Evolutionary conservation across 2,113 vertebrate species (phyloP).

Genomic region (Salvelinus alpinus): DNA sequence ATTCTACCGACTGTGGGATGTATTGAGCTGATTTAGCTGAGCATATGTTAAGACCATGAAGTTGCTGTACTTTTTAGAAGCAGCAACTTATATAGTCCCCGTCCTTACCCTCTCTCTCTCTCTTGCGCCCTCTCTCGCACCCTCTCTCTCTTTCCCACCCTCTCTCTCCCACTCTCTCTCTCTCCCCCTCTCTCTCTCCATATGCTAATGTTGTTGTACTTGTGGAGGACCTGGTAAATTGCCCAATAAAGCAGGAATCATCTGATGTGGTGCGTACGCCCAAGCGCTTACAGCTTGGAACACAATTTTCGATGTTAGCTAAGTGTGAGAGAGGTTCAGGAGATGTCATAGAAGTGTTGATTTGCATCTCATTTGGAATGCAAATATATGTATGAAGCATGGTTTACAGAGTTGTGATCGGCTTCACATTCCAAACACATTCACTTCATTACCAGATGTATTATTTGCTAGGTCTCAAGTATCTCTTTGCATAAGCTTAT

Average conservation of each 20-base stretch:
- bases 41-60: constrained; percentile 37
- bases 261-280: constrained; percentile 30
- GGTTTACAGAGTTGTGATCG: constrained; percentile 26
- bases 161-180: background rate
- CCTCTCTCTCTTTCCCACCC: background rate
- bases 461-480: constrained; percentile 26
- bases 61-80: background rate
- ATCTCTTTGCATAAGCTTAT: constrained; percentile 18
- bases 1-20: constrained; percentile 33
- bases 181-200: constrained; percentile 37
- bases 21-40: constrained; percentile 31
- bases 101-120: constrained; percentile 2
- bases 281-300: constrained; percentile 36
- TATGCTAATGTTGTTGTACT: constrained; percentile 12
- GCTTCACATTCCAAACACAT: constrained; percentile 33
- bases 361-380: constrained; percentile 52
- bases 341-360: constrained; percentile 45
- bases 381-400: constrained; percentile 38
- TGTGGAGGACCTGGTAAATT: constrained; percentile 36
- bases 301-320: constrained; percentile 41
- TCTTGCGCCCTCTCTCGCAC: constrained; percentile 4
- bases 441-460: constrained; percentile 31
- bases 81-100: background rate
- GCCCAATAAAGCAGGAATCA: constrained; percentile 29
- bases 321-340: constrained; percentile 38